A percentile compares a stretch with the other conserved stretches of the same genome.
Evolutionary conservation across 1,140 invertebrate species (phyloP).

Genomic region (Neomicropteryx cornuta): DNA sequence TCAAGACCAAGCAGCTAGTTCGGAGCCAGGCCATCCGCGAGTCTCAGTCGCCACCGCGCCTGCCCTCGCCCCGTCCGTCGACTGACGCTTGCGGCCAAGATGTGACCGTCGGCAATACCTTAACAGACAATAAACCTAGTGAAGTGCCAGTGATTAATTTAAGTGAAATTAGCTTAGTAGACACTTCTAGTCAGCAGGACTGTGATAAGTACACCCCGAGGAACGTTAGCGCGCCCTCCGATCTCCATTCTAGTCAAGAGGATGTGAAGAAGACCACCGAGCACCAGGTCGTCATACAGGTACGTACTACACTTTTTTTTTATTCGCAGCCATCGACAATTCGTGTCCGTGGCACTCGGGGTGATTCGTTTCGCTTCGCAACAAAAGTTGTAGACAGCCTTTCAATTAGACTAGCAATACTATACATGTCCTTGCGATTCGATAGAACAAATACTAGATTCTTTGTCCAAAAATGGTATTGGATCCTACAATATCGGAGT

Average conservation of each 20-base stretch:
- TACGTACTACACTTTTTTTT: constrained; percentile 11
- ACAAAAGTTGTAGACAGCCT: no score
- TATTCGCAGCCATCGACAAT: neutral
- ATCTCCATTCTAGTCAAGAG: constrained; percentile 7
- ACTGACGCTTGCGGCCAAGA: constrained; percentile 1
- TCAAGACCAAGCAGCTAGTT: constrained; percentile 73
- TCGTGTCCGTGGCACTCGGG: constrained; percentile 19
- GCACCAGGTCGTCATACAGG: constrained; percentile 36
- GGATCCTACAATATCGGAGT: no score
- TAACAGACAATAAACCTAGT: neutral
- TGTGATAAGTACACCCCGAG: neutral
- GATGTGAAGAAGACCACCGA: constrained; percentile 15
- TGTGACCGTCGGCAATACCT: no score
- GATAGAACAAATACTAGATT: no score
- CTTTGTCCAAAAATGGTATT: no score
- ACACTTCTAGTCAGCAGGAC: neutral
- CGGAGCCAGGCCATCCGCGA: constrained; percentile 83
- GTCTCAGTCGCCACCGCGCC: constrained; percentile 71
- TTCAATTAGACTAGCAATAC: no score
- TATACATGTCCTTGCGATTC: no score
- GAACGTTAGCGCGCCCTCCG: neutral
- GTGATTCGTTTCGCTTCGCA: no score
- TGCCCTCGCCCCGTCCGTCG: constrained; percentile 38
- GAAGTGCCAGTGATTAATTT: neutral
- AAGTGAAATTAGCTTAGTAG: neutral